phyloP scores from a whole-genome alignment of 2,797 vertebrate genomes.

The Microchirus variegatus region DNA sequence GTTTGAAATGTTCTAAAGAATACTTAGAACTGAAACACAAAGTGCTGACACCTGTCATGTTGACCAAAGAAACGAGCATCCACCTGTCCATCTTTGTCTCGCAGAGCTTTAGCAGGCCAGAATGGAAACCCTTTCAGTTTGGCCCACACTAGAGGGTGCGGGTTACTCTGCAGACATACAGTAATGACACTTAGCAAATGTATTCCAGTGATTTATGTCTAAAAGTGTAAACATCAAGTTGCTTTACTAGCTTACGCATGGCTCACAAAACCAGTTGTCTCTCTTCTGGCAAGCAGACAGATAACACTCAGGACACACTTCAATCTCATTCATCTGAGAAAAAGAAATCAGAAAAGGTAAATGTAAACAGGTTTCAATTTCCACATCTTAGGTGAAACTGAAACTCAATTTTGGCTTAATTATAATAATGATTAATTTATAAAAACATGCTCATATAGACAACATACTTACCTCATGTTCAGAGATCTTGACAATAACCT shows the following conservation, averaged over 20 bases:
- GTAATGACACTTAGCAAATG: conserved; percentile 12
- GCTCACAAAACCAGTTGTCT: conserved; percentile 99
- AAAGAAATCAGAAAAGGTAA: conserved; percentile 36
- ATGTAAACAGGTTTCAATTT: neutral
- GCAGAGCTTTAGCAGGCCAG: conserved; percentile 98
- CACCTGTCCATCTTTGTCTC: conserved; percentile 98
- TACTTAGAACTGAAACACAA: neutral
- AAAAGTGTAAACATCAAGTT: conserved; percentile 27
- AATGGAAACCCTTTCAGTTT: conserved; percentile 99
- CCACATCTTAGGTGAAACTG: neutral
- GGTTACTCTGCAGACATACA: conserved; percentile 90
- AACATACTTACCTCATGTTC: conserved; percentile 92
- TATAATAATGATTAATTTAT: neutral
- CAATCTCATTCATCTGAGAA: conserved; percentile 98
- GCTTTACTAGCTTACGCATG: conserved; percentile 90
- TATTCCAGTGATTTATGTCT: conserved; percentile 17
- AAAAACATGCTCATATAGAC: neutral
- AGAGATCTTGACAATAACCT: conserved; percentile 99
- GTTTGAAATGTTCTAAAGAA: neutral
- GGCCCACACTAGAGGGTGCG: conserved; percentile 97
- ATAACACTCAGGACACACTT: conserved; percentile 99
- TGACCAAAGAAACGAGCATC: conserved; percentile 99
- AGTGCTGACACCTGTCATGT: conserved; percentile 89
- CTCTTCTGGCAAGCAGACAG: conserved; percentile 99
- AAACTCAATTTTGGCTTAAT: neutral